phyloP scores from a whole-genome alignment of 2,113 vertebrate species.

The Platysternon megacephalum region DNA sequence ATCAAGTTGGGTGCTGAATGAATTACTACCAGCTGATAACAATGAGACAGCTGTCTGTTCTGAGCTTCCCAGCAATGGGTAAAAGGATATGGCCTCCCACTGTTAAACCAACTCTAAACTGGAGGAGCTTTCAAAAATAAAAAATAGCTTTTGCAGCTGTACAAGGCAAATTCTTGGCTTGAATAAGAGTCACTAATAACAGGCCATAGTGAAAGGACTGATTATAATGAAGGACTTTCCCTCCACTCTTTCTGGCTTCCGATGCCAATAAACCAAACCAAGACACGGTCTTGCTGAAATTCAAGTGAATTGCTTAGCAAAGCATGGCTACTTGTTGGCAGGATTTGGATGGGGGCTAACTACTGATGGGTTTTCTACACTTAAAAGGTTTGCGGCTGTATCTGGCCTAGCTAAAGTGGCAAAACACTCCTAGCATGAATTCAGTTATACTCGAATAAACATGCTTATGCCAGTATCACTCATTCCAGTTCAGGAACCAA shows the following conservation, averaged over 20 bases:
- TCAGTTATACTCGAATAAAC: neutral
- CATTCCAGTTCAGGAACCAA: neutral
- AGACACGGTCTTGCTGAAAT: neutral
- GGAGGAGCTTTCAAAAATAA: neutral
- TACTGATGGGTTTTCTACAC: neutral
- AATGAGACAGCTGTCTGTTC: neutral
- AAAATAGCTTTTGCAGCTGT: neutral
- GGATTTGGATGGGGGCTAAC: neutral
- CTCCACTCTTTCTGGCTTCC: neutral
- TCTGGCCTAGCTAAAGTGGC: fast-evolving
- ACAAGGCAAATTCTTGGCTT: fast-evolving
- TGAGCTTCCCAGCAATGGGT: neutral
- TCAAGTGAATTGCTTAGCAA: neutral
- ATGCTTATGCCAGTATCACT: fast-evolving
- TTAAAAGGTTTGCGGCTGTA: fast-evolving
- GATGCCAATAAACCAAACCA: neutral
- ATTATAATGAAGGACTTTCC: neutral
- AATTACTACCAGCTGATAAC: neutral
- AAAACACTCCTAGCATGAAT: neutral
- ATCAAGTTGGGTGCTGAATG: neutral
- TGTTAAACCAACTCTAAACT: neutral
- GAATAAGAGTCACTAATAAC: neutral
- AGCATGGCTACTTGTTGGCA: neutral
- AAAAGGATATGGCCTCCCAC: neutral
- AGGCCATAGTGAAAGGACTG: neutral